These are phyloP conservation scores for Hypomecis punctinalis DNA, from an alignment of 2,888 invertebrate genomes.

Conservation along the genomic window DNA sequence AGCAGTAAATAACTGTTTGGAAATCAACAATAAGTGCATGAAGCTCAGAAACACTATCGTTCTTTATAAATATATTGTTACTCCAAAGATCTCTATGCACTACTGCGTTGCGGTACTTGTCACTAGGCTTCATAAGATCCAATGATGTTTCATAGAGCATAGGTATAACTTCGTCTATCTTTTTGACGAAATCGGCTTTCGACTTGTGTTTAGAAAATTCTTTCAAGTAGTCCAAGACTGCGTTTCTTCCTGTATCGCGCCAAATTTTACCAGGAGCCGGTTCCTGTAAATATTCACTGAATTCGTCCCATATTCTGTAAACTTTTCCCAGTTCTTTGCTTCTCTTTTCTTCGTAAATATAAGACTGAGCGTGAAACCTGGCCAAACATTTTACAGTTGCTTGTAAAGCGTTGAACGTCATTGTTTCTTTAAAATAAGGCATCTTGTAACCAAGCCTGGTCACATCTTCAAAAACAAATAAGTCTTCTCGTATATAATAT, in stretches of 20 bases:
- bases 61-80: constrained; percentile 85
- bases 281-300: constrained; percentile 62
- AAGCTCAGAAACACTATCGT: constrained; percentile 57
- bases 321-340: constrained; percentile 60
- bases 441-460: constrained; percentile 64
- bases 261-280: constrained; percentile 54
- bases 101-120: constrained; percentile 77
- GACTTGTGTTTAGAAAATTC: constrained; percentile 64
- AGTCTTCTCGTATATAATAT: constrained; percentile 59
- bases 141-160: constrained; percentile 58
- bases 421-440: constrained; percentile 55
- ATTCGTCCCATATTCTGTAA: constrained; percentile 73
- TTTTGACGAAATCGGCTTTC: constrained; percentile 51
- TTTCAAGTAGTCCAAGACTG: constrained; percentile 67
- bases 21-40: constrained; percentile 87
- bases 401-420: constrained; percentile 70
- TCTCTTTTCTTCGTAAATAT: constrained; percentile 75
- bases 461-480: constrained; percentile 77
- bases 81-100: constrained; percentile 87
- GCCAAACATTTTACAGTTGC: constrained; percentile 74
- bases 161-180: constrained; percentile 55
- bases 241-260: constrained; percentile 70
- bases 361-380: constrained; percentile 78
- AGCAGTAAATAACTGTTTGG: constrained; percentile 87
- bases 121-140: constrained; percentile 69